Evolutionary conservation across 2,888 invertebrate species (phyloP).

Genomic region (Metellina segmentata): DNA sequence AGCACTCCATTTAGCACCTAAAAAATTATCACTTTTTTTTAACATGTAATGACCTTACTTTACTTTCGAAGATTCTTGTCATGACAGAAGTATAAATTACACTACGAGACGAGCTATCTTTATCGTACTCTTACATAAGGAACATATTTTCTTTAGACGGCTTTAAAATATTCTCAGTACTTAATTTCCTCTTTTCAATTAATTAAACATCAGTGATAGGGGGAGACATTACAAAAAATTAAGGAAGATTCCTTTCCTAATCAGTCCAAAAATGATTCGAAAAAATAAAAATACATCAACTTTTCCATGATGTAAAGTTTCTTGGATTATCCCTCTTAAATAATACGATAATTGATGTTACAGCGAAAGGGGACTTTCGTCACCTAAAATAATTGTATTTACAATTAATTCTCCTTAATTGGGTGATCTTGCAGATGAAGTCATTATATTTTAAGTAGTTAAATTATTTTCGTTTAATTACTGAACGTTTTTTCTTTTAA

Average conservation of each 20-base stretch:
- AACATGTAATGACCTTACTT: no score
- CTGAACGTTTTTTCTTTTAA: no score
- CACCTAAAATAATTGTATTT: constrained; percentile 21
- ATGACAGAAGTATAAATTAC: neutral
- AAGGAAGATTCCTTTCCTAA: neutral
- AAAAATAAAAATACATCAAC: constrained; percentile 34
- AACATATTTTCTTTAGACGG: neutral
- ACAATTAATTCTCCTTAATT: constrained; percentile 38
- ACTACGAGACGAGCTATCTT: neutral
- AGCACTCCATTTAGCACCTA: no score
- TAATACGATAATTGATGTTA: constrained; percentile 3
- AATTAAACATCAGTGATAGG: constrained; percentile 11
- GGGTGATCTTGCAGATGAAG: neutral
- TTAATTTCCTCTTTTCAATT: constrained; percentile 23
- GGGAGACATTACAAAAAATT: neutral
- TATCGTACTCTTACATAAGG: neutral
- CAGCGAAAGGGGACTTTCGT: neutral
- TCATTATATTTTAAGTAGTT: neutral
- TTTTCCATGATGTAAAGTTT: constrained; percentile 28
- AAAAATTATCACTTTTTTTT: no score
- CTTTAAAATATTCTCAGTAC: constrained; percentile 11
- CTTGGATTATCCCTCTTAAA: constrained; percentile 24
- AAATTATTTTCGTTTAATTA: neutral
- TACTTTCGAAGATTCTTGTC: neutral
- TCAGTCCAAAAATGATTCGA: neutral